A percentile compares a stretch with the other conserved stretches of the same genome.
Conservation (phyloP, 2,113 vertebrate species). For the Pipa parva region DNA sequence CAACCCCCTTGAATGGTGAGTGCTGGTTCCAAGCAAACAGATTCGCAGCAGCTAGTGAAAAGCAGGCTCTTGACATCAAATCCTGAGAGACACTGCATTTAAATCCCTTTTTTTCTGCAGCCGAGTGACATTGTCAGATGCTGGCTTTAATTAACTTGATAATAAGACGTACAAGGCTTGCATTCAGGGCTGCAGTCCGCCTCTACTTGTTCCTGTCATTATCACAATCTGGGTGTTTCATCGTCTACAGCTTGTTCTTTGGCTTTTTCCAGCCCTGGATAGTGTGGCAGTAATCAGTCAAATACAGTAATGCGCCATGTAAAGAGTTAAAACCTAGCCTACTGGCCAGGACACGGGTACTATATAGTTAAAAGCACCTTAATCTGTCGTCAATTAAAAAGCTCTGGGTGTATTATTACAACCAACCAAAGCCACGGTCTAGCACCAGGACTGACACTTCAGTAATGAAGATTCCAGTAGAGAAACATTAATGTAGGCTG, state of each 20-base stretch:
- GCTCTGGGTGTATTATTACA: no score
- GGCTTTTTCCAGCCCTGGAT: no score
- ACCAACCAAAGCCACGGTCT: no score
- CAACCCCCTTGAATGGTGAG: slow-evolving; percentile 62
- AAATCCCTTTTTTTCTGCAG: slow-evolving; percentile 98
- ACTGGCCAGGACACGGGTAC: no score
- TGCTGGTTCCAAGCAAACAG: slow-evolving; percentile 65
- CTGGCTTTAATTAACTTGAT: slow-evolving; percentile 99
- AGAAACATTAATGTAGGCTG: no score
- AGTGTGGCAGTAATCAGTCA: slow-evolving; percentile 39
- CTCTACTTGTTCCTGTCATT: slow-evolving; percentile 76
- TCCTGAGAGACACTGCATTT: slow-evolving; percentile 94
- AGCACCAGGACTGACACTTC: no score
- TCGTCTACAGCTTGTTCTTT: slow-evolving; percentile 59
- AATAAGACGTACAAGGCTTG: slow-evolving; percentile 94
- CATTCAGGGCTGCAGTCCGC: slow-evolving; percentile 76
- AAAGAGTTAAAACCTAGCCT: no score
- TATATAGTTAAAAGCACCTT: no score
- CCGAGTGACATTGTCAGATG: slow-evolving; percentile 98
- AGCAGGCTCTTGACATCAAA: slow-evolving; percentile 91
- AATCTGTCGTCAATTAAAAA: no score
- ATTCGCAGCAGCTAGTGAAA: slow-evolving; percentile 74
- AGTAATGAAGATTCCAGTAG: no score
- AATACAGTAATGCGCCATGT: not conserved
- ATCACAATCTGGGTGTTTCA: slow-evolving; percentile 65